phyloP scores from a whole-genome alignment of 2,797 vertebrate species.

The Xenentodon cancila region DNA sequence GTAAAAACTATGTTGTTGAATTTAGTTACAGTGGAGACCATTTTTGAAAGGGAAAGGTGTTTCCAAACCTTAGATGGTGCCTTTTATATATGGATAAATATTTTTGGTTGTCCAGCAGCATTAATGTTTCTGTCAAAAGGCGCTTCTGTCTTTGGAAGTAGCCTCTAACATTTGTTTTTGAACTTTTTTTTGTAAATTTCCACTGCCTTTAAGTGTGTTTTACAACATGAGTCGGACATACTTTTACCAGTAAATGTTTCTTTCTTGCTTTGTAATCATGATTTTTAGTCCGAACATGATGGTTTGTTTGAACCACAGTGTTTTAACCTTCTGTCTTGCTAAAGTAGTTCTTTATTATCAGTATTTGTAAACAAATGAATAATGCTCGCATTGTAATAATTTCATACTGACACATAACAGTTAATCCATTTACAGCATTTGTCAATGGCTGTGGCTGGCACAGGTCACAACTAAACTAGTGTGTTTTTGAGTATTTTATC shows the following conservation, averaged over 20 bases:
- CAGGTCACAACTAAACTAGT: too few relatives aligned
- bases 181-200: conserved; percentile 2
- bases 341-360: not conserved
- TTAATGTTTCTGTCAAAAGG: conserved; percentile 15
- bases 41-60: not conserved
- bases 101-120: too few relatives aligned
- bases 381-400: not conserved
- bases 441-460: too few relatives aligned
- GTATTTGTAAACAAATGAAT: not conserved
- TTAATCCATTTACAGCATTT: too few relatives aligned
- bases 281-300: conserved; percentile 1
- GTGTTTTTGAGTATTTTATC: too few relatives aligned
- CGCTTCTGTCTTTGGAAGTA: not conserved
- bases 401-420: too few relatives aligned
- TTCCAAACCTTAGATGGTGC: not conserved
- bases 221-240: conserved; percentile 5
- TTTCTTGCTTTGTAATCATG: not conserved
- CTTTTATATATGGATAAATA: not conserved
- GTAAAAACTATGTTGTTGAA: conserved; percentile 8
- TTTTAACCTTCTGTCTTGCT: not conserved
- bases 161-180: not conserved
- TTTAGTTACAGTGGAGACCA: not conserved
- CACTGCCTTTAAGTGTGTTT: conserved; percentile 11
- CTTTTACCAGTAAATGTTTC: not conserved
- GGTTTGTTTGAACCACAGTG: not conserved